Evolutionary conservation across 53 echinoderm and acorn worm species (phyloP).

Genomic region (Arbacia lixula): DNA sequence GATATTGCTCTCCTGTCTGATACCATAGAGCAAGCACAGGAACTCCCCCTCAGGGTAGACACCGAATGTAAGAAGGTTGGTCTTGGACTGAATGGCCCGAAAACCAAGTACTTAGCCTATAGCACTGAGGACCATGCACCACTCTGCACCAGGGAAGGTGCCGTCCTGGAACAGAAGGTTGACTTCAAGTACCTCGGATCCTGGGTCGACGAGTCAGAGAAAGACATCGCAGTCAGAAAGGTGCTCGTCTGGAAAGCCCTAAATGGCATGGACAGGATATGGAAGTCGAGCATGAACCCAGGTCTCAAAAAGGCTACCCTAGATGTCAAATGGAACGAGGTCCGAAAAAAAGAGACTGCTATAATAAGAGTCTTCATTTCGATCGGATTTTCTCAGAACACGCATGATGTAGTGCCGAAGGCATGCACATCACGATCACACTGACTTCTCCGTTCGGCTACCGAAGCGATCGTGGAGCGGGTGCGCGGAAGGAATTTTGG

Average conservation of each 20-base stretch:
- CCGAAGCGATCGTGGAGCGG: no score
- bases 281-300: no score
- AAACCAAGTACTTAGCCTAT: not conserved
- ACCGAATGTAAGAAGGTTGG: constrained; percentile 1
- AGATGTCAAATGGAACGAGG: no score
- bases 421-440: no score
- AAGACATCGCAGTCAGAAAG: not conserved
- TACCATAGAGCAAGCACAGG: constrained; percentile 18
- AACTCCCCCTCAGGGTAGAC: not conserved
- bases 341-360: no score
- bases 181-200: not conserved
- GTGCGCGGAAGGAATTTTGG: no score
- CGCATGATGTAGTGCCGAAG: no score
- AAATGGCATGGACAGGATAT: not conserved
- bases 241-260: not conserved
- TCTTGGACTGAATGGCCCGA: not conserved
- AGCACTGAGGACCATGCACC: not conserved
- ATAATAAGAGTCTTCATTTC: no score
- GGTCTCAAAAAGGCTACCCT: no score
- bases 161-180: not conserved
- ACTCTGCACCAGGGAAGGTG: not conserved
- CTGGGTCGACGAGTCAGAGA: no score
- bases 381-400: no score
- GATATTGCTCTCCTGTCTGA: constrained; percentile 13
- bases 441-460: no score